Base-by-base conservation (phyloP, 1,140 invertebrate species). In the Odontomachus brunneus region DNA sequence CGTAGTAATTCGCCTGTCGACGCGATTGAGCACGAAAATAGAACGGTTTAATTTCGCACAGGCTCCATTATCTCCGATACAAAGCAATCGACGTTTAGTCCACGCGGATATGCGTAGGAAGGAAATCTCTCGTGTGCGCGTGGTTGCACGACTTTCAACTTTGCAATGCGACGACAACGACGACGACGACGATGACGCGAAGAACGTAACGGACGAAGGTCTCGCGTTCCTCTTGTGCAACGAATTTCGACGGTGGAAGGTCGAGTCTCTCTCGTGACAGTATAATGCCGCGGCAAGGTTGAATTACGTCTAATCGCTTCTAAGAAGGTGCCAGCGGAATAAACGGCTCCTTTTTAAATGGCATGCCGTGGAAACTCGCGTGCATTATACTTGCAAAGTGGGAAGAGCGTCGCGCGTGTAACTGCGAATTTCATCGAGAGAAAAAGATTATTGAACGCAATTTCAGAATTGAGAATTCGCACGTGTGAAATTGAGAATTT, bases 231-330 rank as follows among this genome's bases (percentile, higher is more conserved):
- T 82, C 38, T 89, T 89, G 87, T 89, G 87, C 88, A 89, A 89
- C 65, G 73, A 72, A 82, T 88, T 73, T 59, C 71, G 71, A 26
- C 24, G 33, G 11, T 63, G 55, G 83, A 82, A 88, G 86, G 80
- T 85, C 66, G 65, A 65, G 33, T 51, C 22, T 44, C 19, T 62
- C 59, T 84, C 84, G 87, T 84, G 78, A 73, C 74, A 57, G 66
- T 59, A 78, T 57, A 87, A 83, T 33, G 69, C 81, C 82, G 59
- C 73, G 84, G 86, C 67, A 48, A 71, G 82, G 60, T 69, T 72
- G 60, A 88, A 82, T 66, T 75, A 76, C 51, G 38, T 73, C 83
- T 85, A 89, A 89, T 88, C 84, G 81, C 22, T 89, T 88, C 88
- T 76, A 88, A 86, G 88, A 89, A 89, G 22, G 51, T 19, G 65